Percentiles rank a stretch among this genome's conserved stretches.
These are phyloP conservation scores for Volucella bombylans DNA, from an alignment of 2,888 invertebrate genomes.

Conservation along the genomic window DNA sequence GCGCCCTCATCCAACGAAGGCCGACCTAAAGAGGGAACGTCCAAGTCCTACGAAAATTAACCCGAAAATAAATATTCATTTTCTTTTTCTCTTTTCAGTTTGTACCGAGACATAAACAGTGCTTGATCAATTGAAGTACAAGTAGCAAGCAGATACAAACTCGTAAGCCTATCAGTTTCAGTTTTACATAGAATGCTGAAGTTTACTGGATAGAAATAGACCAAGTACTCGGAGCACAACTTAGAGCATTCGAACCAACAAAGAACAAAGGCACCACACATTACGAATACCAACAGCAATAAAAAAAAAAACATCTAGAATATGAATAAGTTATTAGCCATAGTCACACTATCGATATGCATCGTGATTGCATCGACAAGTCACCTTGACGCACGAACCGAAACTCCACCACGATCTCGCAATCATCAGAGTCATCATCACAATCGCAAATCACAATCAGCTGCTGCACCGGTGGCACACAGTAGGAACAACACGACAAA, in stretches of 20 bases:
- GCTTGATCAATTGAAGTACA: slow-evolving; percentile 63
- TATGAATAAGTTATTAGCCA: slow-evolving; percentile 72
- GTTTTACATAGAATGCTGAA: slow-evolving; percentile 44
- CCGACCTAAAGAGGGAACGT: slow-evolving; percentile 42
- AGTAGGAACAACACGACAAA: slow-evolving; percentile 50
- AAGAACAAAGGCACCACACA: slow-evolving; percentile 19
- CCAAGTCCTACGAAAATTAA: slow-evolving; percentile 50
- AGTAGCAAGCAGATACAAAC: slow-evolving; percentile 41
- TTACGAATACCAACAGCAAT: slow-evolving; percentile 18
- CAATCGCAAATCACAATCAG: slow-evolving; percentile 70
- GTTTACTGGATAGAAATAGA: slow-evolving; percentile 47
- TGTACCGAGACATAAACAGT: slow-evolving; percentile 6
- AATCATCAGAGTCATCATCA: slow-evolving; percentile 53
- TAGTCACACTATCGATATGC: slow-evolving; percentile 71
- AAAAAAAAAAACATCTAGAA: slow-evolving; percentile 47
- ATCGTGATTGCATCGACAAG: slow-evolving; percentile 70
- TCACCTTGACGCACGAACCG: slow-evolving; percentile 71
- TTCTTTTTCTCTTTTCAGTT: slow-evolving; percentile 37
- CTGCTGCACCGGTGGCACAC: slow-evolving; percentile 19
- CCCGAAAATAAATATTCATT: slow-evolving; percentile 64
- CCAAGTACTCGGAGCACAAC: slow-evolving; percentile 44
- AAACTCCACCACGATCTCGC: slow-evolving; percentile 42
- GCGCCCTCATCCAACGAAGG: slow-evolving; percentile 62
- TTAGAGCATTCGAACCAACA: slow-evolving; percentile 32
- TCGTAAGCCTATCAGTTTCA: slow-evolving; percentile 20